Evolutionary conservation across 2,113 vertebrate genomes (phyloP).

Genomic region (Conger conger): DNA sequence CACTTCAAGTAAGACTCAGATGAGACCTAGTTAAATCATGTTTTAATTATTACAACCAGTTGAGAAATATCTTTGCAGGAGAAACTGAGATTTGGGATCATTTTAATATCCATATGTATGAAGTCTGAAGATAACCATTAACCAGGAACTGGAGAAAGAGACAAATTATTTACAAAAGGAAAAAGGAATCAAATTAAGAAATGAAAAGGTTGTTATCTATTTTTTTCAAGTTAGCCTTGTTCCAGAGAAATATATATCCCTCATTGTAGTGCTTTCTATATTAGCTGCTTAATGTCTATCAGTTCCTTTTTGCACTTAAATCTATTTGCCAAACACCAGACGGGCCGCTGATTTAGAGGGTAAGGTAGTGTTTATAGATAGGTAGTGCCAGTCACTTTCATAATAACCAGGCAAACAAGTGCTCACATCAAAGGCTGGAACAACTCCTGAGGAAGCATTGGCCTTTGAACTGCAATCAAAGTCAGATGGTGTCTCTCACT

Average conservation of each 20-base stretch:
- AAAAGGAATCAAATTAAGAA: too few relatives aligned
- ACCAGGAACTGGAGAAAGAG: too few relatives aligned
- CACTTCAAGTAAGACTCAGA: too few relatives aligned
- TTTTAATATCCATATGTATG: too few relatives aligned
- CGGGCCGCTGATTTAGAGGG: not conserved
- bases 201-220: not conserved
- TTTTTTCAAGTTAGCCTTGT: not conserved
- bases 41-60: too few relatives aligned
- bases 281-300: not conserved
- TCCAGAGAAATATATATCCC: not conserved
- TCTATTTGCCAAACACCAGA: not conserved
- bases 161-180: too few relatives aligned
- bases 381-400: not conserved
- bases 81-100: too few relatives aligned
- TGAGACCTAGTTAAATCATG: too few relatives aligned
- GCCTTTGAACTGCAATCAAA: constrained; percentile 52
- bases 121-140: too few relatives aligned
- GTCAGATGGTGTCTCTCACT: constrained; percentile 39
- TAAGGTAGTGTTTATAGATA: constrained; percentile 22
- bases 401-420: constrained; percentile 27
- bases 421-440: constrained; percentile 57
- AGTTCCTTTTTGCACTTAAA: constrained; percentile 5
- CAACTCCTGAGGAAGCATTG: constrained; percentile 50
- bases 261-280: not conserved
- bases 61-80: too few relatives aligned